phyloP scores from a whole-genome alignment of 2,888 invertebrate genomes.

The Dione vanillae region DNA sequence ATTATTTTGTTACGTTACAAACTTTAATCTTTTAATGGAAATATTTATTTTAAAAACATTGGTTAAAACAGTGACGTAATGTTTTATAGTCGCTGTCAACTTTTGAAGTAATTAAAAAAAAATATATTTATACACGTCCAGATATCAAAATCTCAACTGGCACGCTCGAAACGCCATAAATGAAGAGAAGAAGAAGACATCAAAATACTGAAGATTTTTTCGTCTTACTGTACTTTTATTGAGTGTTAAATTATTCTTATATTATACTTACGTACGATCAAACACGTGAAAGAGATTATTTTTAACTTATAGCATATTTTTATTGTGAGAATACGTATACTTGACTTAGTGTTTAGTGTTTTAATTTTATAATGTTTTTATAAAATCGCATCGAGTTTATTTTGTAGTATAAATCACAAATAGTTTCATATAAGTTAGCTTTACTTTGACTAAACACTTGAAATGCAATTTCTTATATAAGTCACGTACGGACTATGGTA shows the following conservation, averaged over 20 bases:
- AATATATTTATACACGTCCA: conserved; percentile 21
- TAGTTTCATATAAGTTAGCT: conserved; percentile 4
- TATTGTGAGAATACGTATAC: background rate
- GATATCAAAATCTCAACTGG: background rate
- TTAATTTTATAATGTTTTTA: conserved; percentile 14
- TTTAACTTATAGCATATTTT: conserved; percentile 8
- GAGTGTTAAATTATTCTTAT: conserved; percentile 21
- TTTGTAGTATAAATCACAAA: background rate
- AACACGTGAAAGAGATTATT: background rate
- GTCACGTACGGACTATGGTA: no score
- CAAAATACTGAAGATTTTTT: conserved; percentile 12
- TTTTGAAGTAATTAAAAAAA: conserved; percentile 18
- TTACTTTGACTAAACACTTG: no score
- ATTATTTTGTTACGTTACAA: conserved; percentile 1
- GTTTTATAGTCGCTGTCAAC: background rate
- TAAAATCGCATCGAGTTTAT: conserved; percentile 8
- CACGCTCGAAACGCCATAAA: no score
- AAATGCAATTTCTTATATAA: no score
- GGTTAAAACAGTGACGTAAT: background rate
- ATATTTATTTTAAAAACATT: background rate
- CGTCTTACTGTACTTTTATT: conserved; percentile 20
- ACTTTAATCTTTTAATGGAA: conserved; percentile 10
- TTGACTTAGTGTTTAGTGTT: conserved; percentile 11
- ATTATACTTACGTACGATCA: background rate
- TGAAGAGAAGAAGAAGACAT: no score